phyloP scores from a whole-genome alignment of 1,140 invertebrate genomes.

The Lycorma delicatula region DNA sequence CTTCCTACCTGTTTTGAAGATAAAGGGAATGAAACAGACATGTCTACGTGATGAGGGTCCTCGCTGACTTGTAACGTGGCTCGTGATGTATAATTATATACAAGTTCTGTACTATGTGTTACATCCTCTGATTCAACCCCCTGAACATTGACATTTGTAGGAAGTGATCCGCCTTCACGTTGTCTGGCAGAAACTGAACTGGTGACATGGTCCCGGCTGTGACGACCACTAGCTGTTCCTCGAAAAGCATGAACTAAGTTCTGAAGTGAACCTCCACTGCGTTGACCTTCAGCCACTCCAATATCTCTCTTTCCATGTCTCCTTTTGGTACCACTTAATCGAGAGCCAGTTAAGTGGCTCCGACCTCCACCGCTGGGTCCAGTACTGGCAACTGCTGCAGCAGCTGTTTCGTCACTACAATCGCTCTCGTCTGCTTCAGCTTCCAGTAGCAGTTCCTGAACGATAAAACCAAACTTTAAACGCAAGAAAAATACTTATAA shows the following conservation, averaged over 20 bases:
- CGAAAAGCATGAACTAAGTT: conserved; percentile 36
- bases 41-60: conserved; percentile 37
- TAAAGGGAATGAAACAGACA: conserved; percentile 37
- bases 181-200: conserved; percentile 45
- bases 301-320: no score
- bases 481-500: no score
- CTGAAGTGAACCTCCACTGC: conserved; percentile 47
- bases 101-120: background rate
- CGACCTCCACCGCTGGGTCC: conserved; percentile 32
- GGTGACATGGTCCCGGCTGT: background rate
- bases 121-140: conserved; percentile 3
- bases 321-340: no score
- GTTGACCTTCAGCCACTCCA: background rate
- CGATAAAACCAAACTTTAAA: no score
- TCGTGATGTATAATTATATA: conserved; percentile 42
- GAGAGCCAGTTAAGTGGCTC: conserved; percentile 41
- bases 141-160: conserved; percentile 47
- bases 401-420: conserved; percentile 8
- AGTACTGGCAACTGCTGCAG: conserved; percentile 19
- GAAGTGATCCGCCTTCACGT: conserved; percentile 54
- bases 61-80: conserved; percentile 43
- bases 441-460: conserved; percentile 47
- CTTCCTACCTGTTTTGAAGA: no score
- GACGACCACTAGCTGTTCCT: background rate
- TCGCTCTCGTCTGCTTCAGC: conserved; percentile 47